Evolutionary conservation across 2,797 vertebrate species (phyloP), one percentile per base, ranked within the genome.

Genomic region (Menidia menidia): DNA sequence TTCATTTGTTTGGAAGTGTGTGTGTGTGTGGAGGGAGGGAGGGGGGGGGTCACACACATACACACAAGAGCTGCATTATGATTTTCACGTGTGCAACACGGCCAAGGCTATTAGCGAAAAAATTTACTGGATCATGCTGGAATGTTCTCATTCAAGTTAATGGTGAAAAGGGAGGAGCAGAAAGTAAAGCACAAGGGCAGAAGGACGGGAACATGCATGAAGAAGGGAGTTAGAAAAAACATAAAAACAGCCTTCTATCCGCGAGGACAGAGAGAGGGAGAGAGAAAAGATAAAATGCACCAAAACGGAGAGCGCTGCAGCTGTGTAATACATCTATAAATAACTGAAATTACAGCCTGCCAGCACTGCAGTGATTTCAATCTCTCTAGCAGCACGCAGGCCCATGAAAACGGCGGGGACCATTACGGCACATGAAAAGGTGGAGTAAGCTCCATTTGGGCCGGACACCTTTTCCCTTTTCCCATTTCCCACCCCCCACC

Each of bases 291-390:
- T 77, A 80, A 90, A 94, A 93, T 89, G 91, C 92, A 93, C 71
- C 88, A 90, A 92, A 92, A 88, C 50, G 68, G 70, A 84, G 88
- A 90, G 89, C 86, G 68, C 89, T 92, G 92, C 93, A 93, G 93
- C 92, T 90, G 88, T 93, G 90, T 90, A 92, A 93, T 90, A 93
- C 87, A 87, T 92, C 94, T 94, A 94, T 94, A 95, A 94, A 95
- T 94, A 95, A 94, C 93, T 92, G 81, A 94, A 94, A 94, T 93
- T 93, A 94, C 92, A 93, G 92, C 88, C 92, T 93, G 92, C 92
- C 92, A 93, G 89, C 89, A 88, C 92, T 93, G 91, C 92, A 92
- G 92, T 89, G 88, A 92, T 92, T 93, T 90, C 87, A 90, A 89
- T 92, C 91, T 87, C 83, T 90, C 83, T 70, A 81, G 58, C 83